These are phyloP conservation scores for Garrulus glandarius DNA, from an alignment of 2,797 vertebrate species.

Conservation along the genomic window DNA sequence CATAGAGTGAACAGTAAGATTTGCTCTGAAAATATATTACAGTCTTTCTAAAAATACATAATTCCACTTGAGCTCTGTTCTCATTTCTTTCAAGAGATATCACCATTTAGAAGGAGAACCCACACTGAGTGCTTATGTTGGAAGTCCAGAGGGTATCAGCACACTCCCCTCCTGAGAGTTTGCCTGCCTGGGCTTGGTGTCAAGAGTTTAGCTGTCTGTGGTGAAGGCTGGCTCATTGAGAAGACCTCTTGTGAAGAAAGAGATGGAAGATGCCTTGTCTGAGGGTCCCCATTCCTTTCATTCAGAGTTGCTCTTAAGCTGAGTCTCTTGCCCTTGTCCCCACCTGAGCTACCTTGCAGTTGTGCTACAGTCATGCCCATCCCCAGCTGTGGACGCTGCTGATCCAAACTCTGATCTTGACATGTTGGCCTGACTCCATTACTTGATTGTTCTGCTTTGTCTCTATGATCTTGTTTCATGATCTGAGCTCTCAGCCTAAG, in stretches of 20 bases:
- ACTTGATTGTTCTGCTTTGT: neutral
- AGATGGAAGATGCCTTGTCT: neutral
- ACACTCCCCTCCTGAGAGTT: neutral
- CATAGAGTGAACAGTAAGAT: neutral
- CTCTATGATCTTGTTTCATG: neutral
- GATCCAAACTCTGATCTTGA: neutral
- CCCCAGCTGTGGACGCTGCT: fast-evolving
- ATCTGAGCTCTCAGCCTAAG: neutral
- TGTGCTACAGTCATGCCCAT: neutral
- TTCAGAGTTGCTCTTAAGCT: neutral
- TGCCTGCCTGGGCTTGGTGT: neutral
- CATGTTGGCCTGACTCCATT: neutral
- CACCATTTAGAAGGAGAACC: neutral
- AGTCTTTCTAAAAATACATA: neutral
- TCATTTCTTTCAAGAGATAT: neutral
- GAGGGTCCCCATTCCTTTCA: neutral
- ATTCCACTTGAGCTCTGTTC: neutral
- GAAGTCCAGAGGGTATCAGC: neutral
- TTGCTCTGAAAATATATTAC: neutral
- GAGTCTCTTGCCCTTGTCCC: neutral
- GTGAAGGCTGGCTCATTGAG: neutral
- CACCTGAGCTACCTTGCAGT: neutral
- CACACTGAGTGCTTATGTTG: neutral
- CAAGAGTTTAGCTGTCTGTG: neutral
- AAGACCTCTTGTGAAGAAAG: neutral